These are phyloP conservation scores for Drosophila persimilis DNA, from an alignment of 1,140 invertebrate species.

Conservation along the genomic window DNA sequence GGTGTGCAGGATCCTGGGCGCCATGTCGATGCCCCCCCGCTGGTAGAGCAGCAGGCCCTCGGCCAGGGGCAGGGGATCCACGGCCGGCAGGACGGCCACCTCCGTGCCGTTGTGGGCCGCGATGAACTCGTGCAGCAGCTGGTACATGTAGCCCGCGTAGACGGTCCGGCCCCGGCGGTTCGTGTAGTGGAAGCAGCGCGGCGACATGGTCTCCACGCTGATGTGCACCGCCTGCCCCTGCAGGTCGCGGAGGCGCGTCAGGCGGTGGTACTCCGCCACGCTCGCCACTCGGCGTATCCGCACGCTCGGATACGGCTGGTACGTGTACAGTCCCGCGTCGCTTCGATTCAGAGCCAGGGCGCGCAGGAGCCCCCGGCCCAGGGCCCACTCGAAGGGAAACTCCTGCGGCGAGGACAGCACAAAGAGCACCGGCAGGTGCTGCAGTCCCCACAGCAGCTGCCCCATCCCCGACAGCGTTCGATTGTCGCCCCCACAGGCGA, in stretches of 20 bases:
- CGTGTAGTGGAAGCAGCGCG: slow-evolving; percentile 26
- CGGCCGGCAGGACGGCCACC: slow-evolving; percentile 1
- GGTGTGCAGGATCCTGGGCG: slow-evolving; percentile 11
- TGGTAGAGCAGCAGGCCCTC: background rate
- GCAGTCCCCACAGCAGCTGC: slow-evolving; percentile 26
- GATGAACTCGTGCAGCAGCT: slow-evolving; percentile 25
- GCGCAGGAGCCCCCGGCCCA: slow-evolving; percentile 11
- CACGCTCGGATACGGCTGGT: slow-evolving; percentile 20
- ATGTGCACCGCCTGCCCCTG: slow-evolving; percentile 7
- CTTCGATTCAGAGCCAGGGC: slow-evolving; percentile 9
- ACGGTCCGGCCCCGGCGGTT: slow-evolving; percentile 6
- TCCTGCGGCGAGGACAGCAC: background rate
- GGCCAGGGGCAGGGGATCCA: slow-evolving; percentile 13
- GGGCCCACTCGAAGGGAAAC: slow-evolving; percentile 6
- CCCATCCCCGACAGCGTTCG: background rate
- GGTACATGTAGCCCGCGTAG: slow-evolving; percentile 35
- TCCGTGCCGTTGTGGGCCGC: slow-evolving; percentile 23
- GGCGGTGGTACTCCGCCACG: background rate
- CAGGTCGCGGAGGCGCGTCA: slow-evolving; percentile 20
- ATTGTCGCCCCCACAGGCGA: slow-evolving; percentile 18
- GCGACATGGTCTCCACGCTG: slow-evolving; percentile 25
- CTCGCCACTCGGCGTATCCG: background rate
- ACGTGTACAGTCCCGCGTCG: slow-evolving; percentile 16
- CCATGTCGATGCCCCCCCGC: slow-evolving; percentile 13
- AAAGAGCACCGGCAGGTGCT: slow-evolving; percentile 13